These are phyloP conservation scores for Percopsis omiscomaycus DNA, from an alignment of 2,797 vertebrate genomes.

Conservation along the genomic window DNA sequence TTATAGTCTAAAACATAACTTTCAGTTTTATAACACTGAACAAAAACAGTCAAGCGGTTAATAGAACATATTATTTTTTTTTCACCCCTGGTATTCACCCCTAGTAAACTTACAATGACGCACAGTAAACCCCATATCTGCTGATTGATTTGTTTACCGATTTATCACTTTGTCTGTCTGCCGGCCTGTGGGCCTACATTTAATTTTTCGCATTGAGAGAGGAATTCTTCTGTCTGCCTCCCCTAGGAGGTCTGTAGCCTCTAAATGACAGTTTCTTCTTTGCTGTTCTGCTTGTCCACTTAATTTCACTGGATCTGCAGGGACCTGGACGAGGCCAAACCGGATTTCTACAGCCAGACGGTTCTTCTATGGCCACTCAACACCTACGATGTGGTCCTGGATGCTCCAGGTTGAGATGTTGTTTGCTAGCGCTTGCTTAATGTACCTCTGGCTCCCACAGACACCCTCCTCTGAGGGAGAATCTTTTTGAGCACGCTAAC, in stretches of 20 bases:
- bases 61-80: too few relatives aligned
- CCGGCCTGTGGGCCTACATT: neutral
- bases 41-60: too few relatives aligned
- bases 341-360: slow-evolving; percentile 1
- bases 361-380: slow-evolving; percentile 17
- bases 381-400: slow-evolving; percentile 9
- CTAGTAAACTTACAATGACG: too few relatives aligned
- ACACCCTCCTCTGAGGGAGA: slow-evolving; percentile 8
- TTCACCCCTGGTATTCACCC: too few relatives aligned
- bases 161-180: neutral
- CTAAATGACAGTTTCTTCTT: slow-evolving; percentile 26
- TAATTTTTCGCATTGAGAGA: slow-evolving; percentile 10
- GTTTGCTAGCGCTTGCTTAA: neutral
- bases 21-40: too few relatives aligned
- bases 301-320: slow-evolving; percentile 25
- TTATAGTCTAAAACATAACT: too few relatives aligned
- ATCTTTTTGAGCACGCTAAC: neutral
- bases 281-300: slow-evolving; percentile 24
- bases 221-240: slow-evolving; percentile 19
- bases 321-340: neutral
- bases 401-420: slow-evolving; percentile 7
- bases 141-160: too few relatives aligned
- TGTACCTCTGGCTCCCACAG: neutral
- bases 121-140: too few relatives aligned
- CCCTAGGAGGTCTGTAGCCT: slow-evolving; percentile 23